phyloP scores from a whole-genome alignment of 2,113 vertebrate genomes.

The Sinocyclocheilus grahami region DNA sequence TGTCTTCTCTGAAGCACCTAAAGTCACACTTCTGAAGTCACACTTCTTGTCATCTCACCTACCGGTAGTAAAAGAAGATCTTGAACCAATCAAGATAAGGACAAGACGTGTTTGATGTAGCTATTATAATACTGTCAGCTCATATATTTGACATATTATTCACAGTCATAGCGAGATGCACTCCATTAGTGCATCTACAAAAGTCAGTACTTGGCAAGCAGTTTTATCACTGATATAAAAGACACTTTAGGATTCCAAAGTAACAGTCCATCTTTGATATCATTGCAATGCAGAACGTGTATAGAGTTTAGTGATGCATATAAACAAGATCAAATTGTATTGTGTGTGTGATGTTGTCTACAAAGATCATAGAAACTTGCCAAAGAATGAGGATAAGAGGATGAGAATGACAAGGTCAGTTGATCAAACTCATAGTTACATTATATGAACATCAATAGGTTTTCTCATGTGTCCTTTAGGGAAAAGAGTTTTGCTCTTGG shows the following conservation, averaged over 20 bases:
- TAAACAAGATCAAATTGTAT: not conserved
- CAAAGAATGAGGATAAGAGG: constrained; percentile 8
- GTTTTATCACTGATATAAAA: not conserved
- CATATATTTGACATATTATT: not conserved
- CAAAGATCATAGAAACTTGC: not conserved
- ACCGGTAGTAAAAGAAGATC: not conserved
- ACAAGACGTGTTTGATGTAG: not conserved
- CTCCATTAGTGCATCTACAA: constrained; percentile 23
- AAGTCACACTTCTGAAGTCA: constrained; percentile 20
- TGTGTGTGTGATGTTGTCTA: not conserved
- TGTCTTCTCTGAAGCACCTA: not conserved
- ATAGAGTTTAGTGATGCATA: not conserved
- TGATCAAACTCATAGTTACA: not conserved
- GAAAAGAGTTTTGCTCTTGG: not conserved
- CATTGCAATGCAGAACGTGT: not conserved
- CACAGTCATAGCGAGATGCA: not conserved
- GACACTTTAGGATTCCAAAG: not conserved
- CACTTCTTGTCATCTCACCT: constrained; percentile 27
- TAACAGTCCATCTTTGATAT: not conserved
- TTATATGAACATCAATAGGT: not conserved
- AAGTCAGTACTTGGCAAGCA: constrained; percentile 2
- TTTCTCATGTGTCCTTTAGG: not conserved
- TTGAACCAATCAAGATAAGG: not conserved
- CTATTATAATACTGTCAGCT: not conserved
- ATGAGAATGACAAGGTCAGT: not conserved